Evolutionary conservation across 2,888 invertebrate species (phyloP), one percentile per base, ranked within the genome.

Genomic region (Habroteleia sp.): DNA sequence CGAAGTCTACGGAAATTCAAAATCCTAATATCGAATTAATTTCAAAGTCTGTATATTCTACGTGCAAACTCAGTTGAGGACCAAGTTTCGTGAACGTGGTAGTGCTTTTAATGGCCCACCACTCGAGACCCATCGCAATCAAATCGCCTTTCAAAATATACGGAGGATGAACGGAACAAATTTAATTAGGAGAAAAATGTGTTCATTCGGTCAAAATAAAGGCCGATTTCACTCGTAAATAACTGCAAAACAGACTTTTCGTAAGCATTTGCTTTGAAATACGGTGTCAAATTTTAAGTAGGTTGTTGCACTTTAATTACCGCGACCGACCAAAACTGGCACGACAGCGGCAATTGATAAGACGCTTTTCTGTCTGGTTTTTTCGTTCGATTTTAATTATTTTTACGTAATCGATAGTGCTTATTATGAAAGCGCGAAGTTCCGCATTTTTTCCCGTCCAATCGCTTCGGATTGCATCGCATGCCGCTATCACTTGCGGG

Each of bases 401-500:
- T 14, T 16, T 35, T 7, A 8, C n/a, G 16, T n/a, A 7, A 16
- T 35, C 8, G 16, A 35, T 16, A 7, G 20, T 8, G 1, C 16
- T 35, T 4, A 16, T 35, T 14, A 35, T 35, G n/a, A 35, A 33
- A 33, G 25, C 25, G 3, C 25, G 25, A 25, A 20, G 25, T 1
- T 25, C 25, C 25, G 10, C 2, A 10, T 2, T 10, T 10, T 8
- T 8, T 10, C 6, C 10, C 29, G 8, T 29, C 6, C 10, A 35
- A 6, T 13, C 35, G 25, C 35, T 50, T 35, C 25, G n/a, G 27
- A 8, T 39, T 29, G 17, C 44, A 17, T 25, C 11, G 48, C 31
- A 48, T 16, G 39, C 13, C 8, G n/a, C 4, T 29, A 48, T 63
- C 50, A 13, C 48, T 62, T 39, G 48, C 48, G 10, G 23, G 50